Percentiles rank a stretch among this genome's conserved stretches.
phyloP scores from a whole-genome alignment of 2,888 invertebrate species.

The Nebria salina region DNA sequence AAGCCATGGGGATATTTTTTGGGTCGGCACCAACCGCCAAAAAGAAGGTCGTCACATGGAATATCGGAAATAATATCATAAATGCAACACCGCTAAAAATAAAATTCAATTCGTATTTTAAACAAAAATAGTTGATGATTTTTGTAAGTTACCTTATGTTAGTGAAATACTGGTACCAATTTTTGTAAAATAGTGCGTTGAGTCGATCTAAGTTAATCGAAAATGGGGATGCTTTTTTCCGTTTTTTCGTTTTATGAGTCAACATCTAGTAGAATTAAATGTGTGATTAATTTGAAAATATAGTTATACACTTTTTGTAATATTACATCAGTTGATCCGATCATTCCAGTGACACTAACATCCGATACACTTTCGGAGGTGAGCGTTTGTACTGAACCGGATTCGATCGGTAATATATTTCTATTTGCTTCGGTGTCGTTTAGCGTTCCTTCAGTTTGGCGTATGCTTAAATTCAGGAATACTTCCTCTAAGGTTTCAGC shows the following conservation, averaged over 20 bases:
- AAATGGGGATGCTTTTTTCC: conserved; percentile 26
- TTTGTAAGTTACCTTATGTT: conserved; percentile 48
- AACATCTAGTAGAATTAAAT: conserved; percentile 60
- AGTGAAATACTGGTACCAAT: conserved; percentile 55
- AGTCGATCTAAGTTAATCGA: conserved; percentile 23
- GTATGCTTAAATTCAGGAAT: conserved; percentile 80
- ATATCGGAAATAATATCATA: conserved; percentile 81
- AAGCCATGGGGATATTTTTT: conserved; percentile 74
- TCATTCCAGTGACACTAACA: conserved; percentile 30
- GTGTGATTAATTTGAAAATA: conserved; percentile 50
- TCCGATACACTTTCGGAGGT: conserved; percentile 21
- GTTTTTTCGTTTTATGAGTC: conserved; percentile 59
- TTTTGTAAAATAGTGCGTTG: conserved; percentile 52
- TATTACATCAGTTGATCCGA: conserved; percentile 49
- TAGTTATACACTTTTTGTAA: background rate
- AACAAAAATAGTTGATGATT: conserved; percentile 20
- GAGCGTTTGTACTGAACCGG: conserved; percentile 21
- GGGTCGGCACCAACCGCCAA: conserved; percentile 83
- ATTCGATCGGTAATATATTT: conserved; percentile 44
- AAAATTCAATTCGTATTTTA: background rate
- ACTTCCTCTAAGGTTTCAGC: conserved; percentile 86
- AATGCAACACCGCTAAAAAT: conserved; percentile 80
- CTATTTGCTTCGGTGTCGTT: conserved; percentile 50
- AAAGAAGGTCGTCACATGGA: conserved; percentile 84
- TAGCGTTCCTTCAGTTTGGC: conserved; percentile 64